A percentile compares a stretch with the other conserved stretches of the same genome.
phyloP scores from a whole-genome alignment of 1,140 invertebrate genomes.

The Drosophila saltans region DNA sequence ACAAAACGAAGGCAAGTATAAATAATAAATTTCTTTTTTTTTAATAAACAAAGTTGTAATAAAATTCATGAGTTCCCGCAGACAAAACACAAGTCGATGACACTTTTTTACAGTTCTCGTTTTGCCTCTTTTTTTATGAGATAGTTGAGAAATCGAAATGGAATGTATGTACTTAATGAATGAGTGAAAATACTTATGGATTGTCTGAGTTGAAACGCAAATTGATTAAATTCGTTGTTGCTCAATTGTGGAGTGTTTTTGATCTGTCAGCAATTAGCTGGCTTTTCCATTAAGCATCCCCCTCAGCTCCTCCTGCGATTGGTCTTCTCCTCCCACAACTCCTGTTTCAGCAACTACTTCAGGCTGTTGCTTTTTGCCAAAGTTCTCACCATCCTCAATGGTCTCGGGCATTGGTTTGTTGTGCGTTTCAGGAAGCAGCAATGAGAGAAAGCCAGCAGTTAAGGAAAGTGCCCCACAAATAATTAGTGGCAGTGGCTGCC shows the following conservation, averaged over 20 bases:
- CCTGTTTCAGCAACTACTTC: neutral
- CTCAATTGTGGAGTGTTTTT: slow-evolving; percentile 31
- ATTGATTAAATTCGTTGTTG: slow-evolving; percentile 65
- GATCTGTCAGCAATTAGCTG: slow-evolving; percentile 23
- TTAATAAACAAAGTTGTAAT: slow-evolving; percentile 15
- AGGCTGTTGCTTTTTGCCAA: slow-evolving; percentile 84
- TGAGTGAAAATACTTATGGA: slow-evolving; percentile 40
- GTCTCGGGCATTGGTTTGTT: slow-evolving; percentile 90
- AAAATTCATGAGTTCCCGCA: slow-evolving; percentile 20
- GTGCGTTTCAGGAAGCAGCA: slow-evolving; percentile 90
- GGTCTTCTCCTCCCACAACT: slow-evolving; percentile 28
- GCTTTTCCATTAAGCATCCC: slow-evolving; percentile 18
- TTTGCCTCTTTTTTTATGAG: slow-evolving; percentile 35
- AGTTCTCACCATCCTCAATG: slow-evolving; percentile 89
- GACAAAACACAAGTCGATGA: slow-evolving; percentile 1
- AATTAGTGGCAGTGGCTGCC: slow-evolving; percentile 89
- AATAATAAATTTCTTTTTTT: neutral
- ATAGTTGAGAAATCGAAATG: slow-evolving; percentile 32
- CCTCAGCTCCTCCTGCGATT: neutral
- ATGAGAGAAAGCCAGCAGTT: slow-evolving; percentile 87
- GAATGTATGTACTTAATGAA: slow-evolving; percentile 23
- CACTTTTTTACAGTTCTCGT: slow-evolving; percentile 4
- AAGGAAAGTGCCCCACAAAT: slow-evolving; percentile 89
- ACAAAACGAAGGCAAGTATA: neutral
- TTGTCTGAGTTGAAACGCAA: slow-evolving; percentile 43